phyloP scores from a whole-genome alignment of 1,140 invertebrate genomes.

The Copidosoma floridanum region DNA sequence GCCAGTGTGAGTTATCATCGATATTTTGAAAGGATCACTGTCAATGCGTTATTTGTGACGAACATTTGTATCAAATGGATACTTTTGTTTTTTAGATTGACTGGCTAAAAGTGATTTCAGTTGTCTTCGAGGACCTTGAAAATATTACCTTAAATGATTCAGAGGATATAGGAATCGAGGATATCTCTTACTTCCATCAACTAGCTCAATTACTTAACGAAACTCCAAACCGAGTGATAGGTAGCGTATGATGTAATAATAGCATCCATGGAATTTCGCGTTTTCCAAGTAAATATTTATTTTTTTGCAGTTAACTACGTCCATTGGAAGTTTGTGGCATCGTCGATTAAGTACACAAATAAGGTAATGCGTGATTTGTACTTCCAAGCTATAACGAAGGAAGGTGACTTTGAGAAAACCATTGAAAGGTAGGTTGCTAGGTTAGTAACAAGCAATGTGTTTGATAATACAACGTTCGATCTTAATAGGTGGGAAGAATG shows the following conservation, averaged over 20 bases:
- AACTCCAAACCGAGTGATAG: not conserved
- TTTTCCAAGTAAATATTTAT: not conserved
- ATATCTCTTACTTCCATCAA: not conserved
- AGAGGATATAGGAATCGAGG: not conserved
- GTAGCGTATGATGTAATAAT: not conserved
- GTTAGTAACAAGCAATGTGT: too few species aligned
- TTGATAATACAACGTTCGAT: too few species aligned
- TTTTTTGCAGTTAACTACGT: slow-evolving; percentile 8
- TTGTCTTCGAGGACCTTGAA: not conserved
- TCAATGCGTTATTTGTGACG: not conserved
- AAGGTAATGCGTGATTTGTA: slow-evolving; percentile 1
- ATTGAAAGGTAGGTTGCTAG: too few species aligned
- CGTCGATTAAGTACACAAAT: not conserved
- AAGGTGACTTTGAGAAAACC: too few species aligned
- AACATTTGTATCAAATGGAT: not conserved
- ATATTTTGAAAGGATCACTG: not conserved
- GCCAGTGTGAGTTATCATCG: not conserved
- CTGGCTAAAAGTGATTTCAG: slow-evolving; percentile 6
- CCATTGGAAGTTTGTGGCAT: not conserved
- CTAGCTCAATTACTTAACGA: not conserved
- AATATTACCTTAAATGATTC: not conserved
- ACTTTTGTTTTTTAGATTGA: slow-evolving; percentile 10
- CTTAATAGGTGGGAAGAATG: not conserved
- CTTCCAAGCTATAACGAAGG: not conserved
- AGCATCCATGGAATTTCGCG: too few species aligned